phyloP scores from a whole-genome alignment of 1,140 invertebrate genomes.

The Apis cerana region DNA sequence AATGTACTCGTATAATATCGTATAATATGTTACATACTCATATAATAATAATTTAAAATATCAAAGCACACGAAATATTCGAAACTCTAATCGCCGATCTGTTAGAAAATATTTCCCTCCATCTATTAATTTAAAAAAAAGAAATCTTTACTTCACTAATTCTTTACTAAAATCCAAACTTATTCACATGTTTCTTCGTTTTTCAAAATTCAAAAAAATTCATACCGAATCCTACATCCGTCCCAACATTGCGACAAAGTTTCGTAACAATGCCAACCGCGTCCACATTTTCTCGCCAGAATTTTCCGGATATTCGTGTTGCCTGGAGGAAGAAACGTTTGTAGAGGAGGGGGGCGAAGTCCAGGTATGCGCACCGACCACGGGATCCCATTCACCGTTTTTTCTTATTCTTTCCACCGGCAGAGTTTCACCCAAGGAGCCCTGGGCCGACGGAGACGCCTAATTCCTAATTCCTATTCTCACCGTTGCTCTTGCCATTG shows the following conservation, averaged over 20 bases:
- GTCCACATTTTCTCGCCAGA: constrained; percentile 11
- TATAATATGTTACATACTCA: no score
- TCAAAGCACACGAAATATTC: no score
- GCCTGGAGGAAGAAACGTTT: constrained; percentile 5
- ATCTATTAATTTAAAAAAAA: no score
- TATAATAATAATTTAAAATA: no score
- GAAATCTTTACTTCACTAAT: no score
- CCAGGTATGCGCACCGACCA: constrained; percentile 65
- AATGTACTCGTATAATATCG: no score
- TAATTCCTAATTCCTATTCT: constrained; percentile 77
- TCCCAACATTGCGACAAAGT: background rate
- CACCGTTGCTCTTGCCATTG: constrained; percentile 46
- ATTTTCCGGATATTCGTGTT: constrained; percentile 42
- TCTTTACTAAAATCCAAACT: no score
- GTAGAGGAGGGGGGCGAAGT: background rate
- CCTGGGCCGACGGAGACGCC: constrained; percentile 61
- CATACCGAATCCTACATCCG: background rate
- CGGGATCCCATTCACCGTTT: constrained; percentile 59
- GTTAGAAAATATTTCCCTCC: no score
- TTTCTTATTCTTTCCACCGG: constrained; percentile 67
- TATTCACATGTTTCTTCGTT: no score
- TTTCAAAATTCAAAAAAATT: no score
- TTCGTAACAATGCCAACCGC: background rate
- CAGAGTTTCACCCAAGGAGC: constrained; percentile 59
- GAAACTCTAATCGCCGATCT: no score